These are phyloP conservation scores for Melinaea marsaeus DNA, from an alignment of 2,888 invertebrate species.

Conservation along the genomic window DNA sequence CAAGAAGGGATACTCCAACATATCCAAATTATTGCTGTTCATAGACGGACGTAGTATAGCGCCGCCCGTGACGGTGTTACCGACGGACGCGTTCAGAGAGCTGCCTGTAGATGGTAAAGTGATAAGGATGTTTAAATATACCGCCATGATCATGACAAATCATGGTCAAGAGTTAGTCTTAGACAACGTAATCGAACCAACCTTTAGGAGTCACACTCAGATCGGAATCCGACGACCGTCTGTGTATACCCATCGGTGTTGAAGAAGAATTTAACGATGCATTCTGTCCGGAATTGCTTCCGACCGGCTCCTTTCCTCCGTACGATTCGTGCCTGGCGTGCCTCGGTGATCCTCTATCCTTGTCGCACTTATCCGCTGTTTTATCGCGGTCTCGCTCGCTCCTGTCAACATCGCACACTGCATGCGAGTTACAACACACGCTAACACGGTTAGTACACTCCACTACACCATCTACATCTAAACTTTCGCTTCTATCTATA, in stretches of 20 bases:
- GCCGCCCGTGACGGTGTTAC: slow-evolving; percentile 74
- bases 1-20: slow-evolving; percentile 96
- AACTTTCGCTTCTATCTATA: slow-evolving; percentile 53
- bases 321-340: slow-evolving; percentile 77
- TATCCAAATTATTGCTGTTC: slow-evolving; percentile 89
- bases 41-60: slow-evolving; percentile 80
- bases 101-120: slow-evolving; percentile 76
- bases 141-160: no score
- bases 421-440: slow-evolving; percentile 77
- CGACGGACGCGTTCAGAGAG: slow-evolving; percentile 80
- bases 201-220: slow-evolving; percentile 95
- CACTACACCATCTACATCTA: slow-evolving; percentile 54
- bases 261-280: slow-evolving; percentile 69
- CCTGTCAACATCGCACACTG: slow-evolving; percentile 73
- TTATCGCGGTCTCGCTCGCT: slow-evolving; percentile 57
- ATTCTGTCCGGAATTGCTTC: slow-evolving; percentile 48
- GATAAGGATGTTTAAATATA: no score
- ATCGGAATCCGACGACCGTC: slow-evolving; percentile 95
- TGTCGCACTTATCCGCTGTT: slow-evolving; percentile 45
- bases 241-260: slow-evolving; percentile 78
- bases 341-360: slow-evolving; percentile 63
- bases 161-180: no score
- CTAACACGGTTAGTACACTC: slow-evolving; percentile 65
- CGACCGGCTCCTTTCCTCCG: slow-evolving; percentile 66
- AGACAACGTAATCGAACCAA: slow-evolving; percentile 46